phyloP scores from a whole-genome alignment of 1,140 invertebrate species.

The Macrotrachela quadricornifera region DNA sequence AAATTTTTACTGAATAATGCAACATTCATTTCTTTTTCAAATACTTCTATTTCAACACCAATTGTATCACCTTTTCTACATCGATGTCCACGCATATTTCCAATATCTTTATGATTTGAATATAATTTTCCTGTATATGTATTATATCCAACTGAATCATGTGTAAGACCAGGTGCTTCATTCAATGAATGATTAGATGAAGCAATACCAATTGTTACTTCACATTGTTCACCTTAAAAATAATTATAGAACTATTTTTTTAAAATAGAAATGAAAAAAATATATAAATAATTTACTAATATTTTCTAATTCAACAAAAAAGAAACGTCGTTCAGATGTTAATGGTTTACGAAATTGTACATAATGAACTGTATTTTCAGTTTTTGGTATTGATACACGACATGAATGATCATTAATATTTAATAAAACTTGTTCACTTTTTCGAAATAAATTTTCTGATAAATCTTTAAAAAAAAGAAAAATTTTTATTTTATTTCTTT shows the following conservation, averaged over 20 bases:
- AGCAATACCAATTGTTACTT: slow-evolving; percentile 20
- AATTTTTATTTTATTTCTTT: too few species aligned
- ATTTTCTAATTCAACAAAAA: slow-evolving; percentile 16
- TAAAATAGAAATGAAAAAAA: neutral
- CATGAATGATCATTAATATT: too few species aligned
- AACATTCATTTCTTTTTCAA: slow-evolving; percentile 16
- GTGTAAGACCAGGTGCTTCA: slow-evolving; percentile 18
- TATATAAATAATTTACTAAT: slow-evolving; percentile 10
- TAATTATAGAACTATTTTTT: neutral
- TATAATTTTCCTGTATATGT: slow-evolving; percentile 20
- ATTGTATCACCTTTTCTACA: slow-evolving; percentile 21
- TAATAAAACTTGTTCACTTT: too few species aligned
- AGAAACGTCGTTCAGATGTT: slow-evolving; percentile 15
- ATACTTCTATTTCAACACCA: slow-evolving; percentile 17
- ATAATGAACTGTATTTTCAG: slow-evolving; percentile 17
- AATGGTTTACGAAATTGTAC: slow-evolving; percentile 20
- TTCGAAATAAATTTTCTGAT: too few species aligned
- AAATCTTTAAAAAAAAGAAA: too few species aligned
- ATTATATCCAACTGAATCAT: slow-evolving; percentile 18
- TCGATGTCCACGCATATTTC: slow-evolving; percentile 17
- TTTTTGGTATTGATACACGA: slow-evolving; percentile 10
- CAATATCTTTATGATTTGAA: slow-evolving; percentile 15
- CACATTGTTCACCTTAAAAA: slow-evolving; percentile 20
- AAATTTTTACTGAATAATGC: slow-evolving; percentile 16
- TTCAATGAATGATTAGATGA: slow-evolving; percentile 10